Conservation (phyloP, 2,888 invertebrate genomes). For the Drosophila mulleri region DNA sequence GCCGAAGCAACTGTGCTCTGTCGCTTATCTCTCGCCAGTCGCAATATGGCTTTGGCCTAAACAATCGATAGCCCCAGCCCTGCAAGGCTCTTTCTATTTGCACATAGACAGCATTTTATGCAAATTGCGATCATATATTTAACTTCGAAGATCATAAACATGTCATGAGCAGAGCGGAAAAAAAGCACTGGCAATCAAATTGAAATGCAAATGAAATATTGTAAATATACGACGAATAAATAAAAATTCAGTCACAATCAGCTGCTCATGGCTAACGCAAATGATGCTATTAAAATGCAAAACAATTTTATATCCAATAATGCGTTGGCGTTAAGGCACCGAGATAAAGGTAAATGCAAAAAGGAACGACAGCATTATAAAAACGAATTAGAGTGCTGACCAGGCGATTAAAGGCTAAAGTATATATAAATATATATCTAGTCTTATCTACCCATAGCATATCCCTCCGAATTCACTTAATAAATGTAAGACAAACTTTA, state of each 20-base stretch:
- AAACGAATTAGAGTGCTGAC: too few relatives aligned
- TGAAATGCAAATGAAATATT: conserved; percentile 70
- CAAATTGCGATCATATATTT: conserved; percentile 53
- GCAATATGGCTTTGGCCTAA: background rate
- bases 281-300: conserved; percentile 59
- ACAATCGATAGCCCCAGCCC: background rate
- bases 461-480: too few relatives aligned
- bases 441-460: too few relatives aligned
- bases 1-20: background rate
- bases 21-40: background rate
- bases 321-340: conserved; percentile 3
- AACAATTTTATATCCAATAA: conserved; percentile 37
- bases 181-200: conserved; percentile 46
- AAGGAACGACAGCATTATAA: background rate
- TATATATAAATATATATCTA: too few relatives aligned
- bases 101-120: conserved; percentile 57
- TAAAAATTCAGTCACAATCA: conserved; percentile 47
- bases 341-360: background rate
- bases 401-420: background rate
- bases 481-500: too few relatives aligned
- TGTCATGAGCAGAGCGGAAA: conserved; percentile 36
- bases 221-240: conserved; percentile 41
- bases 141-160: conserved; percentile 60
- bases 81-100: conserved; percentile 30
- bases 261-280: conserved; percentile 35